Evolutionary conservation across 2,113 vertebrate species (phyloP).

Genomic region (Neomonachus schauinslandi): DNA sequence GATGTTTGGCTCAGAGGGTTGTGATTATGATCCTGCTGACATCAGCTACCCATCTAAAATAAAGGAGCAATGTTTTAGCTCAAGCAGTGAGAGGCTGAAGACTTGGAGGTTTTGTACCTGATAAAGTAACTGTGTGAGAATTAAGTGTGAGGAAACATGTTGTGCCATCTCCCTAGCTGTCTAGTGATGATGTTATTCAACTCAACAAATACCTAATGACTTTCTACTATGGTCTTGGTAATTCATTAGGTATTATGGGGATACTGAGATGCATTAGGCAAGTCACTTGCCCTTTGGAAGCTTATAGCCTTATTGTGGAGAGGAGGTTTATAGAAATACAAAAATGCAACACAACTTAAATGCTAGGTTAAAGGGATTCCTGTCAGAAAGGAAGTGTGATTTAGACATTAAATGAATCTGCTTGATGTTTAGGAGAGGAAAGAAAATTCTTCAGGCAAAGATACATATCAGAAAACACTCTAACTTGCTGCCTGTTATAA

Average conservation of each 20-base stretch:
- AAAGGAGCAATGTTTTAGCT: slow-evolving; percentile 40
- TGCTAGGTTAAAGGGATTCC: not conserved
- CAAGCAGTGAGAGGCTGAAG: not conserved
- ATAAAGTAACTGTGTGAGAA: not conserved
- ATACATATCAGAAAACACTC: slow-evolving; percentile 16
- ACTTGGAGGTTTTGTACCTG: not conserved
- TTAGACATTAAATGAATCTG: slow-evolving; percentile 45
- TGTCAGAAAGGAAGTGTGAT: slow-evolving; percentile 24
- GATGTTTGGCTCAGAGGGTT: slow-evolving; percentile 57
- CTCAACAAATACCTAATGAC: not conserved
- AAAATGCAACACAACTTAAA: not conserved
- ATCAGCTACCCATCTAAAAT: slow-evolving; percentile 54
- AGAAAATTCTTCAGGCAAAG: slow-evolving; percentile 38
- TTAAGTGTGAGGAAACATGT: not conserved
- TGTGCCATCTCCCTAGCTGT: not conserved
- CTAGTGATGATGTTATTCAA: not conserved
- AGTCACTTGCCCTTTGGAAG: not conserved
- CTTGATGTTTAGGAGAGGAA: slow-evolving; percentile 33
- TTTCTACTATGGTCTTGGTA: not conserved
- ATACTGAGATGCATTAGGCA: not conserved
- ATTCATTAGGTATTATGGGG: not conserved
- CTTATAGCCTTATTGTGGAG: not conserved
- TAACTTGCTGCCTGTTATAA: slow-evolving; percentile 46
- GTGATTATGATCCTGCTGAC: slow-evolving; percentile 64
- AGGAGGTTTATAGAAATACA: not conserved